phyloP scores from a whole-genome alignment of 2,888 invertebrate species.

The Cabera pusaria region DNA sequence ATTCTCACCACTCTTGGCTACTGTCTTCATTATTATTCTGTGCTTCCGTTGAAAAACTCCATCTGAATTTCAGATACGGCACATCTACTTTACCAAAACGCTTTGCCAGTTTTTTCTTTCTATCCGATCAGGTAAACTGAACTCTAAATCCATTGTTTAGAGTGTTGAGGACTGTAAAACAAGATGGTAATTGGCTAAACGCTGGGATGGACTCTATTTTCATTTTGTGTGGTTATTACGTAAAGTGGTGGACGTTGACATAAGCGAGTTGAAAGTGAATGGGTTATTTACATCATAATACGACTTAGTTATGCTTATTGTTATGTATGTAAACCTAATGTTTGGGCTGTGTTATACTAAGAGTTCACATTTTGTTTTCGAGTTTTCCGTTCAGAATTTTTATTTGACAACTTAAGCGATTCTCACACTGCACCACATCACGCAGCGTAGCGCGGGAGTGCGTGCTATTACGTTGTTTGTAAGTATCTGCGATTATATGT shows the following conservation, averaged over 20 bases:
- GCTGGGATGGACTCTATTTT: slow-evolving; percentile 53
- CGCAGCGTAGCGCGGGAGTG: no score
- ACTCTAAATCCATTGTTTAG: slow-evolving; percentile 21
- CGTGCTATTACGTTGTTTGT: no score
- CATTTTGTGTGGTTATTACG: slow-evolving; percentile 46
- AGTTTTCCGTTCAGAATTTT: no score
- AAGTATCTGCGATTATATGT: no score
- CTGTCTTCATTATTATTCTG: slow-evolving; percentile 22
- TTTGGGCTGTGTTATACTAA: no score
- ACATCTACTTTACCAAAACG: slow-evolving; percentile 47
- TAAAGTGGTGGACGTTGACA: slow-evolving; percentile 29
- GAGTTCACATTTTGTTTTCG: no score
- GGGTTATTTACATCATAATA: background rate
- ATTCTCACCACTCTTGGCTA: slow-evolving; percentile 16
- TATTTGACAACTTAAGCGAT: no score
- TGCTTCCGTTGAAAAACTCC: slow-evolving; percentile 48
- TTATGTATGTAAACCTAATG: no score
- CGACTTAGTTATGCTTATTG: no score
- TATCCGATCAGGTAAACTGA: slow-evolving; percentile 22
- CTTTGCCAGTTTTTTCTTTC: slow-evolving; percentile 27
- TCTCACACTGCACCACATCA: no score
- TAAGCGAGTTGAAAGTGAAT: slow-evolving; percentile 17
- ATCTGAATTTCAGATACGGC: slow-evolving; percentile 64
- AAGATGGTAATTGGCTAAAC: slow-evolving; percentile 52
- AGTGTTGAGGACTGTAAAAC: background rate